Conservation (phyloP, 2,113 vertebrate genomes). For the Ibidorhyncha struthersii region DNA sequence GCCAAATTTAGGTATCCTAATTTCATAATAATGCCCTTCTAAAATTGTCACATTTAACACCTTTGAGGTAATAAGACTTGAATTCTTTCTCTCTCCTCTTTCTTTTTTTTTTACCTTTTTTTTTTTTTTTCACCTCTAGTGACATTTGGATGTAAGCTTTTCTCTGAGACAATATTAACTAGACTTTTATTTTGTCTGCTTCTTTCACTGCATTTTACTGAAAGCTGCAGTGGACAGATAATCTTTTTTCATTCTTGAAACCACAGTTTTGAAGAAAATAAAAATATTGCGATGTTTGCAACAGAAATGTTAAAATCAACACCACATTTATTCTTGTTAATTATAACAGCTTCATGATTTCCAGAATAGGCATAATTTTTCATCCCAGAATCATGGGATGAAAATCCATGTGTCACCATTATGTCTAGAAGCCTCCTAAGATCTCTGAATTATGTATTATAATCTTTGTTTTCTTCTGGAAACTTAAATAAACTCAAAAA, state of each 20-base stretch:
- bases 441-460: background rate
- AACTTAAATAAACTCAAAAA: background rate
- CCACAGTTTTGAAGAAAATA: background rate
- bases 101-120: background rate
- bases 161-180: background rate
- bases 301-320: background rate
- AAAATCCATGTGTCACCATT: background rate
- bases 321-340: background rate
- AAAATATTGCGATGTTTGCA: background rate
- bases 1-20: background rate
- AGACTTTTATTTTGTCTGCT: background rate
- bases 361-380: background rate
- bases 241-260: background rate
- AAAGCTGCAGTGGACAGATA: background rate
- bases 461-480: background rate
- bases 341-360: background rate
- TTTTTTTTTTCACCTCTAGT: background rate
- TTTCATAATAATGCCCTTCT: background rate
- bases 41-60: background rate
- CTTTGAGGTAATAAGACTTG: background rate
- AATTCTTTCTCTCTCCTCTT: too few species aligned
- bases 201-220: background rate
- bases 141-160: background rate
- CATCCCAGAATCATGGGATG: background rate
- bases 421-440: background rate